These are phyloP conservation scores for Drosophila multiciliata DNA, from an alignment of 2,888 invertebrate genomes.

Conservation along the genomic window DNA sequence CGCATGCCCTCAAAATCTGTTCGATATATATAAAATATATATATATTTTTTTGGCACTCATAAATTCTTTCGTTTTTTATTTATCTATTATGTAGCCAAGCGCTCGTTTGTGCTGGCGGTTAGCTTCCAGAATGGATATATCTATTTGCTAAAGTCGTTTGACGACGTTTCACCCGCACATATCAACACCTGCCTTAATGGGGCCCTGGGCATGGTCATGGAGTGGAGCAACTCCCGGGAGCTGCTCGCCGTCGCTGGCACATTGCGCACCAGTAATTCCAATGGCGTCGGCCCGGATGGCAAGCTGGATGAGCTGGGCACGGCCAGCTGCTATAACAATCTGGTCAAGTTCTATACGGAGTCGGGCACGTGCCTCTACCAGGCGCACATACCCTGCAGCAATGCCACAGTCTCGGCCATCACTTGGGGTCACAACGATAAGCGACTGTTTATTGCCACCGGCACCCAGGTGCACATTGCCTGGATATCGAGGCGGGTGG, in stretches of 20 bases:
- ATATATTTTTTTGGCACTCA: neutral
- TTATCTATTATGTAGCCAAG: conserved; percentile 85
- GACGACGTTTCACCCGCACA: conserved; percentile 97
- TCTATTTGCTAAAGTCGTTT: conserved; percentile 94
- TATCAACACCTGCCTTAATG: conserved; percentile 91
- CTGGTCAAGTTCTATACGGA: conserved; percentile 96
- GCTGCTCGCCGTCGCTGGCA: conserved; percentile 95
- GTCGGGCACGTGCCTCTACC: conserved; percentile 92
- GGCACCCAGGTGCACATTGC: conserved; percentile 97
- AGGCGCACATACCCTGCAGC: conserved; percentile 91
- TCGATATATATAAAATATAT: neutral
- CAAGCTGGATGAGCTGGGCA: conserved; percentile 81
- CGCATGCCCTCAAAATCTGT: neutral
- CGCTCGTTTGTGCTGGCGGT: conserved; percentile 93
- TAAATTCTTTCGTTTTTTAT: neutral
- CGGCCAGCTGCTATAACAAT: conserved; percentile 89
- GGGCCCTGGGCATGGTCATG: conserved; percentile 91
- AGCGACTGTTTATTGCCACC: conserved; percentile 96
- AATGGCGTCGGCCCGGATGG: conserved; percentile 56
- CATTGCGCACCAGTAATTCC: conserved; percentile 83
- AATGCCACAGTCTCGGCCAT: conserved; percentile 94
- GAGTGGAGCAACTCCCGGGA: conserved; percentile 99
- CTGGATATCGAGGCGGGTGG: conserved; percentile 95
- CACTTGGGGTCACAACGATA: conserved; percentile 99
- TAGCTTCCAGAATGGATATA: conserved; percentile 94